Evolutionary conservation across 2,888 invertebrate species (phyloP), one percentile per base, ranked within the genome.

Genomic region (Erebia ligea): DNA sequence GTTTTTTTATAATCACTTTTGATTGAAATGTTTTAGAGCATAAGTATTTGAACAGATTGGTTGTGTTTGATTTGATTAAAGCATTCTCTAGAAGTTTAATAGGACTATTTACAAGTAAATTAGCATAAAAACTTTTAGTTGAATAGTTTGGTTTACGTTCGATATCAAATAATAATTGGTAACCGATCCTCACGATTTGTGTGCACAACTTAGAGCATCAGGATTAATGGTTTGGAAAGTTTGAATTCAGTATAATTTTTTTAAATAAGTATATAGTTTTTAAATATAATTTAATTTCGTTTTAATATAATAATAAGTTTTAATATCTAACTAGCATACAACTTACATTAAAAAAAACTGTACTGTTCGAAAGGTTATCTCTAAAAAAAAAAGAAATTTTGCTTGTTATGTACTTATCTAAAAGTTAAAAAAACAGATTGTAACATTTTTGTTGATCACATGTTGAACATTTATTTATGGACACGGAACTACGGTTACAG

Each of bases 401-500:
- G 34, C n/a, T n/a, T n/a, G n/a, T n/a, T n/a, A n/a, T n/a, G n/a
- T n/a, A n/a, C n/a, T n/a, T n/a, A n/a, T n/a, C n/a, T n/a, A n/a
- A n/a, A n/a, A n/a, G n/a, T n/a, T n/a, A n/a, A 17, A 45, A 13
- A 62, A 21, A 42, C 15, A 8, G 11, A 6, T 54, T 11, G 34
- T 40, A 21, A 42, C 45, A 40, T 61, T 34, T 68, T 34, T 68
- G 58, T 68, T 59, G 54, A 25, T 59, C 64, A 68, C 50, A 64
- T 56, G 65, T 42, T 56, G 13, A 68, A 15, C 54, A 17, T 77
- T 56, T 78, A 80, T 83, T 84, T 81, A 78, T 82, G 82, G 81
- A 80, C 75, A 40, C 74, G 73, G 77, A 76, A 73, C 75, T 73
- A 65, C 76, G 76, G 63, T 73, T 63, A 71, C 73, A 75, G 73